phyloP scores from a whole-genome alignment of 2,888 invertebrate genomes.

The Diaprepes abbreviatus region DNA sequence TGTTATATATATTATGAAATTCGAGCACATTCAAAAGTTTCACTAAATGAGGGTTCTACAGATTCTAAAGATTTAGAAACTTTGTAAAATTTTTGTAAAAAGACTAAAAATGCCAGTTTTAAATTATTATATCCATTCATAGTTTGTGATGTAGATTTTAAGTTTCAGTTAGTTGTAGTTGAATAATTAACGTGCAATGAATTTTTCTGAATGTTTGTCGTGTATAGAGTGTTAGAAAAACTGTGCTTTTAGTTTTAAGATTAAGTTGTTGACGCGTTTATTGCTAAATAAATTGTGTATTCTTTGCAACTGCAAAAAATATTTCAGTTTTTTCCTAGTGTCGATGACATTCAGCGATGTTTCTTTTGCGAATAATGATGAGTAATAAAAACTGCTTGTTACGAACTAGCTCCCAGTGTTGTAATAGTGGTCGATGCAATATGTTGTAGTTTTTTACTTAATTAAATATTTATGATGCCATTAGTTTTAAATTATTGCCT shows the following conservation, averaged over 20 bases:
- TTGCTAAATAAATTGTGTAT: slow-evolving; percentile 34
- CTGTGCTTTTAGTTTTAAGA: slow-evolving; percentile 12
- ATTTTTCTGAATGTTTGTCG: background rate
- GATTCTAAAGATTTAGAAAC: background rate
- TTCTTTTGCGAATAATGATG: background rate
- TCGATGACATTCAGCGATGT: background rate
- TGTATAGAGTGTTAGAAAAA: slow-evolving; percentile 24
- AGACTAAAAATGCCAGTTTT: slow-evolving; percentile 45
- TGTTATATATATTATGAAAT: too few relatives aligned
- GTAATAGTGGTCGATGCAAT: slow-evolving; percentile 15
- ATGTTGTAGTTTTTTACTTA: slow-evolving; percentile 16
- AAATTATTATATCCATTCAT: slow-evolving; percentile 26
- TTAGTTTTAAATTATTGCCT: slow-evolving; percentile 39
- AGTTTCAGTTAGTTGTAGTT: slow-evolving; percentile 25
- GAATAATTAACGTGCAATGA: slow-evolving; percentile 16
- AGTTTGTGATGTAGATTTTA: slow-evolving; percentile 46
- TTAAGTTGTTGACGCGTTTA: slow-evolving; percentile 11
- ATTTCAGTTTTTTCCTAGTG: slow-evolving; percentile 32
- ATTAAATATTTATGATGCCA: slow-evolving; percentile 28
- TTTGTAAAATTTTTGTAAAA: slow-evolving; percentile 10
- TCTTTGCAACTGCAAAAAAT: slow-evolving; percentile 47
- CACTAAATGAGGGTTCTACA: too few relatives aligned
- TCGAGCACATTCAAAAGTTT: too few relatives aligned
- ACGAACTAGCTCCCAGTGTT: slow-evolving; percentile 2
- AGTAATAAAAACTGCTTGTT: slow-evolving; percentile 7